These are phyloP conservation scores for Temnothorax rugatulus DNA, from an alignment of 2,888 invertebrate species.

Conservation along the genomic window DNA sequence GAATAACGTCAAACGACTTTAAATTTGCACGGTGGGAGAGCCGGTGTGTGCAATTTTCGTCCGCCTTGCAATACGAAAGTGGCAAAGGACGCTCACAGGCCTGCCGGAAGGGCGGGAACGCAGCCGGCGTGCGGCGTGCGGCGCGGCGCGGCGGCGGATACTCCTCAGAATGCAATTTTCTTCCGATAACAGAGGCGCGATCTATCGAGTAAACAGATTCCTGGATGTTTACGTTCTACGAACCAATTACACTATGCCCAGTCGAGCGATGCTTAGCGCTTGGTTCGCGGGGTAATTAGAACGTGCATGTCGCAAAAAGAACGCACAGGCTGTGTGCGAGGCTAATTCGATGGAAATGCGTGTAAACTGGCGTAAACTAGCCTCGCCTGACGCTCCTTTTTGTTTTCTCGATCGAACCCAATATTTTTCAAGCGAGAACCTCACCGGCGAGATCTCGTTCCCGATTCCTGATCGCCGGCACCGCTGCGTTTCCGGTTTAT, in stretches of 20 bases:
- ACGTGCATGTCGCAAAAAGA: conserved; percentile 65
- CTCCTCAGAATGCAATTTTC: conserved; percentile 58
- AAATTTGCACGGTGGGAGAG: not conserved
- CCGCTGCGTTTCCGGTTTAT: not conserved
- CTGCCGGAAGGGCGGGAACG: conserved; percentile 42
- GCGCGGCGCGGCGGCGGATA: not conserved
- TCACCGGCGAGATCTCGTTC: conserved; percentile 6
- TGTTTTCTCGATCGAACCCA: conserved; percentile 43
- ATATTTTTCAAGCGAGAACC: conserved; percentile 36
- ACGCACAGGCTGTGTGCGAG: conserved; percentile 50
- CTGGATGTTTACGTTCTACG: conserved; percentile 55
- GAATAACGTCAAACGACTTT: not conserved
- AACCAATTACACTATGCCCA: conserved; percentile 55
- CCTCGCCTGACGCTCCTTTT: conserved; percentile 52
- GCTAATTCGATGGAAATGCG: conserved; percentile 65
- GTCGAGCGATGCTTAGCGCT: conserved; percentile 64
- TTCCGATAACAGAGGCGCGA: conserved; percentile 58
- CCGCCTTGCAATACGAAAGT: not conserved
- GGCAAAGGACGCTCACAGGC: not conserved
- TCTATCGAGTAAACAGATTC: conserved; percentile 59
- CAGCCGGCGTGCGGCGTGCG: conserved; percentile 8
- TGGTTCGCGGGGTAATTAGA: conserved; percentile 72
- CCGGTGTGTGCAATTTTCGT: conserved; percentile 11
- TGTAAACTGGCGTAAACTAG: conserved; percentile 47
- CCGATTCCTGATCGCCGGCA: conserved; percentile 15